Base-by-base conservation (phyloP, 2,888 invertebrate species). In the Altica lythri region DNA sequence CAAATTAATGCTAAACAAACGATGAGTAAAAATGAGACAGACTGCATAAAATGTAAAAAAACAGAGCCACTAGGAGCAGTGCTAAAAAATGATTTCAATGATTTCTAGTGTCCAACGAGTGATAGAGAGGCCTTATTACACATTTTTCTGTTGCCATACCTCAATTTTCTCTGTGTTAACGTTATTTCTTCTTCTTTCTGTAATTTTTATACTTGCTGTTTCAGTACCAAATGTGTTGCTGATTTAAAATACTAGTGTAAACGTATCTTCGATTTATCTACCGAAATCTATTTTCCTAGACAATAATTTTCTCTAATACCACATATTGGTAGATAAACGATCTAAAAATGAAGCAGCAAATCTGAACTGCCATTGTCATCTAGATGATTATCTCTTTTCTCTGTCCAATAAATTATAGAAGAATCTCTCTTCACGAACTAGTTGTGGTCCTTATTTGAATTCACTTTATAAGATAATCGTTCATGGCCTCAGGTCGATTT, bases 321-420 rank as follows among this genome's bases (percentile, higher is more conserved):
- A 55, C 59, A 44, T 56, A 56, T 56, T 51, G 59, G 38, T 54
- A 47, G 59, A 57, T 57, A 51, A 54, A 52, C 51, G 51, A 55
- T 50, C 56, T 53, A 6, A 35, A 42, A 53, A 46, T 47, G 55
- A 52, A 57, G 51, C 50, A 45, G 55, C 40, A 12, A 40, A 22
- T 13, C 40, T 40, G 56, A 60, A 53, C 53, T 55, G 53, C 57
- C 40, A 52, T 56, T 60, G 57, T 60, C 57, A 45, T 55, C 51
- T 56, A 60, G 60, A 57, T 55, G 37, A 18, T 55, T 55, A 55
- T 60, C 48, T 38, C n/a, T n/a, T n/a, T 4, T 13, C 19, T 27
- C 27, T 48, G 38, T 48, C 47, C 13, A 42, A 47, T 52, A 57
- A 60, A 57, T 60, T 57, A 57, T 55, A 46, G 55, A 47, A 52